Evolutionary conservation across 53 echinoderm and acorn worm genomes (phyloP), one percentile per base, ranked within the genome.

Genomic region (Paracentrotus lividus): DNA sequence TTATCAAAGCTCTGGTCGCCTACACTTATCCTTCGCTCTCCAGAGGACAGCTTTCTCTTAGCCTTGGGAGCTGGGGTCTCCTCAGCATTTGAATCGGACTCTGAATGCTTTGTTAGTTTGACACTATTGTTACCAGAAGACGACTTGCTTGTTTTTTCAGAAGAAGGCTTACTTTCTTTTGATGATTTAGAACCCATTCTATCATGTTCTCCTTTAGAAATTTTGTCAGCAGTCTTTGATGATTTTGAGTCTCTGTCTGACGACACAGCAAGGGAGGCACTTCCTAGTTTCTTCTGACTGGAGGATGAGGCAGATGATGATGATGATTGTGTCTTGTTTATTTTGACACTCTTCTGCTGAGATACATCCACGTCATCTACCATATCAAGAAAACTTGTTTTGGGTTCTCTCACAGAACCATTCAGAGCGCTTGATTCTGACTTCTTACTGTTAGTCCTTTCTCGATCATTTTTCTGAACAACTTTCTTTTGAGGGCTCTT

Each of bases 1-100:
- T 94, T 96, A 0, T 77, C 67, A 85, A 88, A 97, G 45, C 67
- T 93, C 26, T 90, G 57, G 36, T 76, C 91, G 5, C 53, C 91
- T 32, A 24, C 76, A 32, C 72, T 72, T 66, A 38, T 67, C 18
- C 66, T 90, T 10, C 43, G 27, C n/a, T 65, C 67, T 64, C 43
- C 90, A 0, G 47, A 16, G 24, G 90, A 90, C 0, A 66, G 43
- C 66, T 65, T 67, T 12, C 90, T 64, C 67, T 72, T 72, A 20
- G 18, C 16, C 40, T 72, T 72, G 5, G 72, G 72, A 72, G 90
- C 65, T 44, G 45, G 42, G 13, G 0, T 55, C 55, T 34, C 38
- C 24, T 55, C 20, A 24, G 53, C 31, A 40, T 18, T 57, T 10
- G 24, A 52, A 14, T 88, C 36, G 34, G 52, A 85, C 36, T 85